Evolutionary conservation across 2,113 vertebrate genomes (phyloP).

Genomic region (Atlantisia rogersi): DNA sequence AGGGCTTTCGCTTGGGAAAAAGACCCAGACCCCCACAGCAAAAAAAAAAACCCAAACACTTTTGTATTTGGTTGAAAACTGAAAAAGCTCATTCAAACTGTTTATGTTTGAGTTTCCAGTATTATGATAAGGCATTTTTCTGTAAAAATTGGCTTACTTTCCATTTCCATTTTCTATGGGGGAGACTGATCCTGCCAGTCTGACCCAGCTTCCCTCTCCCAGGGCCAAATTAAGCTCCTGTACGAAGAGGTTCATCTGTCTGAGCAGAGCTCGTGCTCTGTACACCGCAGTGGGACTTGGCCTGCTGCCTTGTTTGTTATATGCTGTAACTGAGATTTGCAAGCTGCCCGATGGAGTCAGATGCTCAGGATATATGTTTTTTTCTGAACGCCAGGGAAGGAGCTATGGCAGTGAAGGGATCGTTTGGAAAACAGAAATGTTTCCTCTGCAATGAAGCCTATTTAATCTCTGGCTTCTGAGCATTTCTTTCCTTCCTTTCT

Average conservation of each 20-base stretch:
- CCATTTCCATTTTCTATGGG: neutral
- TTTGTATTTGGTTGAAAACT: neutral
- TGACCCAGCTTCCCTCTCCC: neutral
- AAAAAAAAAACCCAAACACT: neutral
- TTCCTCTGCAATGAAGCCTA: neutral
- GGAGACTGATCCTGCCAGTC: neutral
- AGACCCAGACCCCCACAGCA: neutral
- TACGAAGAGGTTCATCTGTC: neutral
- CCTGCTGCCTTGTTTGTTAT: neutral
- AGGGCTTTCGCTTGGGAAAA: neutral
- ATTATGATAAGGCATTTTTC: conserved; percentile 5
- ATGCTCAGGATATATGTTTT: neutral
- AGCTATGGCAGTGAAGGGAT: neutral
- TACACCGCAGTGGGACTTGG: neutral
- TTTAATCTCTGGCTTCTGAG: neutral
- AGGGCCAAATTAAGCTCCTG: neutral
- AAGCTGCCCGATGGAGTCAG: neutral
- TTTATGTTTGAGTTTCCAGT: neutral
- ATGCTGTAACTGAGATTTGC: neutral
- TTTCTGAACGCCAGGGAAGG: neutral
- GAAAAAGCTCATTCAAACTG: neutral
- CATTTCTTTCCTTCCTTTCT: neutral
- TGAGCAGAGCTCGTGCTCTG: neutral
- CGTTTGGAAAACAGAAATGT: neutral
- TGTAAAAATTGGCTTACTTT: neutral